phyloP scores from a whole-genome alignment of 2,113 vertebrate species.

The Solea senegalensis region DNA sequence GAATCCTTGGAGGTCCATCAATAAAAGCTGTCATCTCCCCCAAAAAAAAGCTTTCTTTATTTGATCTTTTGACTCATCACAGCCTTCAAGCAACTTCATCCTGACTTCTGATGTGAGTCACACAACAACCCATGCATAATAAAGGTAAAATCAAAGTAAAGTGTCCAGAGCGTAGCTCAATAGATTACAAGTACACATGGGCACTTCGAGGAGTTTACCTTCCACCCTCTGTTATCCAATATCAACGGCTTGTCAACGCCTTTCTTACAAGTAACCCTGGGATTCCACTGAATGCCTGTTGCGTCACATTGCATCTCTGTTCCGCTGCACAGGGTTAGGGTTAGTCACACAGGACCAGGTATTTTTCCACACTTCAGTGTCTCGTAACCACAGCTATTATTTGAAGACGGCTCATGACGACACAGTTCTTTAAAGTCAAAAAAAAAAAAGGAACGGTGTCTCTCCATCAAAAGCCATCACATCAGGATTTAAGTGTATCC shows the following conservation, averaged over 20 bases:
- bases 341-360: slow-evolving; percentile 9
- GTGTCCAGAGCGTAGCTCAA: slow-evolving; percentile 16
- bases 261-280: not conserved
- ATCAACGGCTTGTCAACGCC: not conserved
- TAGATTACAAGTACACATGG: not conserved
- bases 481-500: slow-evolving; percentile 26
- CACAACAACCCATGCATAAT: slow-evolving; percentile 8
- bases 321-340: too few species aligned
- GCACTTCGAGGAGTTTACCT: slow-evolving; percentile 12
- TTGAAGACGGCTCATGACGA: slow-evolving; percentile 34
- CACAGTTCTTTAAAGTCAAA: slow-evolving; percentile 33
- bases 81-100: slow-evolving; percentile 7
- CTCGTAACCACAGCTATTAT: slow-evolving; percentile 51
- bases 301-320: too few species aligned
- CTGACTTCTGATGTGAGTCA: slow-evolving; percentile 37
- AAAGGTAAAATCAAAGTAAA: not conserved
- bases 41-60: slow-evolving; percentile 6
- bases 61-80: slow-evolving; percentile 27
- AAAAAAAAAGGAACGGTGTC: slow-evolving; percentile 11
- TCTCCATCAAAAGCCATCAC: slow-evolving; percentile 39
- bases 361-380: slow-evolving; percentile 27
- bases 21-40: slow-evolving; percentile 33
- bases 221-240: not conserved
- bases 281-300: too few species aligned
- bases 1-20: slow-evolving; percentile 3